Base-by-base conservation (phyloP, 2,113 vertebrate species). In the Fukomys damarensis region DNA sequence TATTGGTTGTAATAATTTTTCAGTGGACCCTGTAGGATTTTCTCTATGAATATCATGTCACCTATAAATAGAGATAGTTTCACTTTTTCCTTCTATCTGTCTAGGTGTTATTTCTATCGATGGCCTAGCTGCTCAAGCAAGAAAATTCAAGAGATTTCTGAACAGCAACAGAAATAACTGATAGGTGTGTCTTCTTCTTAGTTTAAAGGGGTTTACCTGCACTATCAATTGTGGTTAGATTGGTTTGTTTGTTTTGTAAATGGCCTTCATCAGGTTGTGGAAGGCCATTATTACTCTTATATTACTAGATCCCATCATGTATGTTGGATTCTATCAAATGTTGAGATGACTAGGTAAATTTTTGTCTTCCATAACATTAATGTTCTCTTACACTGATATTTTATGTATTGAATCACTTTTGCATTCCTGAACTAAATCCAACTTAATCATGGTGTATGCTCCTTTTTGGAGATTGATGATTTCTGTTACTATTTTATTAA, bases 401-500 rank as follows among this genome's bases (percentile, higher is more conserved):
- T 87, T 84, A 3, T 54, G 58, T 68, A 28, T n/a, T 76, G 68
- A 88, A 43, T 54, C 5, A 88, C 13, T 84, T 10, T 84, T 84
- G 43, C 24, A 61, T 93, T 84, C 6, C 56, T 84, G 22, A 56
- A 38, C 30, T 84, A 91, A 93, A 91, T 52, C 22, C 2, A 11
- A 52, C 30, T n/a, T 63, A 66, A 13, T 84, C 28, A 35, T 65
- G 46, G 17, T 54, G 3, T 56, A 56, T 38, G 83, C 82, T 52
- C 28, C n/a, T 84, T 86, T 93, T 65, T 49, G 38, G 52, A 95
- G 6, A 38, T 49, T 86, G 8, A 10, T 77, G 30, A 80, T 1
- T 93, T 93, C 43, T 84, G 88, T 41, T 77, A 89, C 52, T 41
- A 28, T 56, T 92, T 70, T 81, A 35, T 52, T 84, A 49, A 61